Percentiles rank a stretch among this genome's conserved stretches.
These are phyloP conservation scores for Silurus meridionalis DNA, from an alignment of 2,113 vertebrate genomes.

Conservation along the genomic window DNA sequence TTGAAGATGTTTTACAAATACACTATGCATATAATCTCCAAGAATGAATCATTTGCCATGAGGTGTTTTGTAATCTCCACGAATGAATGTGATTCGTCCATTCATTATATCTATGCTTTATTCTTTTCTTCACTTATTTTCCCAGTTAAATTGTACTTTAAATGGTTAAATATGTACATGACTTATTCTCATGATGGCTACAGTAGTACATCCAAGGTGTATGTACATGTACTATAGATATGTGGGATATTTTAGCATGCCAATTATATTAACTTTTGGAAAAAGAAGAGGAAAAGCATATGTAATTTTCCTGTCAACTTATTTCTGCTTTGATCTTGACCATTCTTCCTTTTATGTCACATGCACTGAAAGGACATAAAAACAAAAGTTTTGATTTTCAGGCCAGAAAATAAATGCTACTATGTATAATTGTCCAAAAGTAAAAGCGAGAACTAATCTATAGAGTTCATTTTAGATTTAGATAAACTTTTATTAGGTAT, in stretches of 20 bases:
- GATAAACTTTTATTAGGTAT: neutral
- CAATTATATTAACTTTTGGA: neutral
- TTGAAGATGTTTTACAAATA: neutral
- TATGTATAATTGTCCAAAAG: neutral
- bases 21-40: neutral
- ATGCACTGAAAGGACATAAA: no score
- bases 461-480: neutral
- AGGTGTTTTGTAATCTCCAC: neutral
- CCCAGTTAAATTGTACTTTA: neutral
- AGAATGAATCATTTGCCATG: neutral
- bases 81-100: neutral
- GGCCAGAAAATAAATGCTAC: neutral
- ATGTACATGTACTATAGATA: neutral
- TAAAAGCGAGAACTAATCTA: neutral
- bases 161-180: neutral
- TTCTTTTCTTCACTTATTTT: neutral
- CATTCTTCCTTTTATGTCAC: neutral
- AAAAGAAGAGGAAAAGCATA: neutral
- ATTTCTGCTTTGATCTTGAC: neutral
- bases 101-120: neutral
- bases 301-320: neutral
- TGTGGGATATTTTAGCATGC: neutral
- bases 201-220: no score
- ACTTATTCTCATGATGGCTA: neutral
- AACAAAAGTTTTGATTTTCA: neutral